Evolutionary conservation across 2,888 invertebrate genomes (phyloP).

Genomic region (Liposcelis brunnea): DNA sequence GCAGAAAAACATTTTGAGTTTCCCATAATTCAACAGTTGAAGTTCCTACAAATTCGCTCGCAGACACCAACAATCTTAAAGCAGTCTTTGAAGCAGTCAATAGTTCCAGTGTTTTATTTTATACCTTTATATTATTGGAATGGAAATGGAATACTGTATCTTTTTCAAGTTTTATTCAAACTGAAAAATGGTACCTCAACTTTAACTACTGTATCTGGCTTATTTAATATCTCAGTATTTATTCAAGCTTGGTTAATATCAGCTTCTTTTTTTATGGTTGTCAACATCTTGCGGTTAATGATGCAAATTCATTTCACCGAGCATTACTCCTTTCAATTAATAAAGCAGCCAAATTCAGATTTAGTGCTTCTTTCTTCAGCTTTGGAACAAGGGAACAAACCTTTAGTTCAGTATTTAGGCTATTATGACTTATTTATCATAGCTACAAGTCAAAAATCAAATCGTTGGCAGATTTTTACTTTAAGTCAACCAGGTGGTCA

Average conservation of each 20-base stretch:
- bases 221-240: constrained; percentile 33
- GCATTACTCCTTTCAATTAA: constrained; percentile 46
- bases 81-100: constrained; percentile 37
- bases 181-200: constrained; percentile 35
- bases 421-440: constrained; percentile 54
- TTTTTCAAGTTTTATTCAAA: constrained; percentile 34
- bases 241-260: constrained; percentile 52
- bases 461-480: constrained; percentile 48
- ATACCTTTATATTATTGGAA: constrained; percentile 41
- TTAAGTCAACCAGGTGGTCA: constrained; percentile 72
- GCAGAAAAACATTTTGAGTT: constrained; percentile 40
- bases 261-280: constrained; percentile 47
- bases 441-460: constrained; percentile 38
- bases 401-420: constrained; percentile 57
- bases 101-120: constrained; percentile 44
- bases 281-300: constrained; percentile 49
- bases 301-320: constrained; percentile 55
- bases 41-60: constrained; percentile 46
- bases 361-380: constrained; percentile 41
- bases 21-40: constrained; percentile 51
- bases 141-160: constrained; percentile 35
- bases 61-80: constrained; percentile 37
- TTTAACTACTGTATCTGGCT: constrained; percentile 31
- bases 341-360: constrained; percentile 25
- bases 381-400: constrained; percentile 38